Base-by-base conservation (phyloP, 1,140 invertebrate species). In the Lepidostoma basale region DNA sequence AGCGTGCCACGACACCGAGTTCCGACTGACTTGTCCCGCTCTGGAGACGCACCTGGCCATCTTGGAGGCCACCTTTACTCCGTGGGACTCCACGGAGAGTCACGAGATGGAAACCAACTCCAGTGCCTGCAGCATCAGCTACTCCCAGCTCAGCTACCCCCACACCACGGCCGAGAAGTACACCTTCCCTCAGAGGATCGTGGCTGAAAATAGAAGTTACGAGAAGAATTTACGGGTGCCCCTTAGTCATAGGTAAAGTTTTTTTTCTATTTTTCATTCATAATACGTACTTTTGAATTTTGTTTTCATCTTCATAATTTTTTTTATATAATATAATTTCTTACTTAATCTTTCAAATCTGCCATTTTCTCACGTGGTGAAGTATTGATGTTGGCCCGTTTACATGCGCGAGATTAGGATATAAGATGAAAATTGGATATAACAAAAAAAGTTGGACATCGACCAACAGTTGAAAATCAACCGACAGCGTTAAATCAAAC, bases 11-110 rank as follows among this genome's bases (percentile, higher is more conserved):
- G 78, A 83, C 70, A 77, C 74, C 67, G 78, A 79, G 66, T 81
- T 85, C 67, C 76, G 82, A 3, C 75, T 85, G 4, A 84, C 81
- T 1, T 85, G 84, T 71, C 77, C 81, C 6, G 77, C 82, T 4
- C 63, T 85, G 49, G 81, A 84, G 74, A 78, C 79, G 3, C 81
- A 83, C 68, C 80, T 85, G 18, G 84, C 83, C 3, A 76, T 85
- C 3, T 74, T 85, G 47, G 83, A 85, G 58, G 83, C 82, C 3
- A 81, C 79, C 75, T 84, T 83, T 73, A 82, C 80, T 9, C 75
- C 83, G 5, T 74, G 74, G 25, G 63, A 78, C 76, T 42, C 44
- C 14, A 77, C 81, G 47, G 80, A 78, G 49, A 77, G 78, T 59
- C 77, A 77, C 0, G 79, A 81, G 71, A 72, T 63, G 60, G 78